Conservation (phyloP, 2,113 vertebrate genomes). For the Pteruthius melanotis region DNA sequence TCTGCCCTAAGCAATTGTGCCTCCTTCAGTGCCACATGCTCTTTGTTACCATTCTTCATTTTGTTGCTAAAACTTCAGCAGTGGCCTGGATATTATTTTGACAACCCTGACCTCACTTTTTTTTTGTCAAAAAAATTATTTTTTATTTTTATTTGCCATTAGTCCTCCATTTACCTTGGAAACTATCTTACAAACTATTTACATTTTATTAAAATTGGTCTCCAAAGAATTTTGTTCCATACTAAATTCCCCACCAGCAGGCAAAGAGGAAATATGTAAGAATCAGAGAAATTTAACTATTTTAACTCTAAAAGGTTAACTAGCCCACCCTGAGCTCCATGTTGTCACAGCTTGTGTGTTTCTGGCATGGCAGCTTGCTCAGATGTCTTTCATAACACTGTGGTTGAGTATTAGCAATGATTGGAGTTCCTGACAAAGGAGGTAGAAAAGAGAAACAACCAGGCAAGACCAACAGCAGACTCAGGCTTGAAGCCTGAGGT, state of each 20-base stretch:
- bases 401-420: background rate
- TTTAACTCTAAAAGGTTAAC: background rate
- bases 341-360: background rate
- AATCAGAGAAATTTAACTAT: background rate
- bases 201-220: background rate
- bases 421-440: background rate
- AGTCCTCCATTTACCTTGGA: background rate
- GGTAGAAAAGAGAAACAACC: background rate
- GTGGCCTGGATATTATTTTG: background rate
- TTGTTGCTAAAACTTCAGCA: background rate
- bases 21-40: background rate
- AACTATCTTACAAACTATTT: background rate
- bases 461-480: accelerated
- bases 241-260: background rate
- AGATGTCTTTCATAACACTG: background rate
- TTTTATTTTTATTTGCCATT: background rate
- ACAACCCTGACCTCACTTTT: background rate
- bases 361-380: background rate
- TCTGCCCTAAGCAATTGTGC: background rate
- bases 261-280: background rate
- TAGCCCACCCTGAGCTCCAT: background rate
- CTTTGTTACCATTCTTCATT: background rate
- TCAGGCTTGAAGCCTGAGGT: background rate
- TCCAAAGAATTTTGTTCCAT: background rate
- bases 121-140: too few relatives aligned